Base-by-base conservation (phyloP, 2,113 vertebrate genomes). In the Gambusia affinis region DNA sequence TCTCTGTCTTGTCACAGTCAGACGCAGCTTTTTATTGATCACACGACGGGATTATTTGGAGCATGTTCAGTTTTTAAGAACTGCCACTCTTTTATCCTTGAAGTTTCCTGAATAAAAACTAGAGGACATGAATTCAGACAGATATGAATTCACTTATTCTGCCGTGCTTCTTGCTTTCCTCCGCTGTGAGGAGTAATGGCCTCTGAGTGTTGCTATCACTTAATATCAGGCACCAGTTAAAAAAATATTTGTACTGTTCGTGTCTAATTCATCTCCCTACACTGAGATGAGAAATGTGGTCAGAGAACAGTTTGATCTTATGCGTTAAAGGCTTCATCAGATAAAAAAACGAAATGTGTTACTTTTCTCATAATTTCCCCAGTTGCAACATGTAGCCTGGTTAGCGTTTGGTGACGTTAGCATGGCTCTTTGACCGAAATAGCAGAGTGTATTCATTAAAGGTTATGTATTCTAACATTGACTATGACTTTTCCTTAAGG, bases 41-140 rank as follows among this genome's bases (percentile, higher is more conserved):
- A 73, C 44, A 64, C 39, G 67, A 71, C 14, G 0, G 67, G 73
- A 75, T 74, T 66, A 62, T 76, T 72, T 80, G 47, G 72, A 67
- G 28, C 17, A 12, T 30, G 42, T 28, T 12, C 17, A 4, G 44
- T 67, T 75, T 51, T 72, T 57, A 22, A 67, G 72, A 31, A 42
- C 30, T 17, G 12, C 24, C 5, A 3, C 31, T 28, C 37, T 66
- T 39, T 65, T 35, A 39, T 28, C 29, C 10, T 15, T 15, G 15
- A 11, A 71, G 1, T 27, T 57, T 28, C 7, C 22, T 4, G 29
- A 75, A 62, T 64, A 37, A 24, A 37, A 33, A 77, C 64, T 31
- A 51, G 28, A 44, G 57, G 29, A 51, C 33, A 73, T 54, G 3
- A 19, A 60, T 62, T 69, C 8, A 22, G 33, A 30, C 12, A 4